Base-by-base conservation (phyloP, 2,113 vertebrate species). In the Chaetodon auriga region DNA sequence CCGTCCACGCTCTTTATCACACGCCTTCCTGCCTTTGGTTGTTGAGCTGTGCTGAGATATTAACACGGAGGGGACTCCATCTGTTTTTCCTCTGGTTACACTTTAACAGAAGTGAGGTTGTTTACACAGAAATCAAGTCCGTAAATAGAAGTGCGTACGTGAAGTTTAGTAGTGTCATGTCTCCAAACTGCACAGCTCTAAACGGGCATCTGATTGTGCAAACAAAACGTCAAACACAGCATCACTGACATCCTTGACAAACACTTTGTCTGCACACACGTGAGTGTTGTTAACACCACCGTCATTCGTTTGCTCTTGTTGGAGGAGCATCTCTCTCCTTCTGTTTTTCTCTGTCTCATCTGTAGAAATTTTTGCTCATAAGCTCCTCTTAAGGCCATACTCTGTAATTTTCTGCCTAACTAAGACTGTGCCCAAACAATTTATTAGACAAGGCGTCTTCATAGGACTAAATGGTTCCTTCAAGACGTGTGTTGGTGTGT, bases 381-480 rank as follows among this genome's bases (percentile, higher is more conserved):
- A 49, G 38, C 49, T 43, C 14, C 13, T 66, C 18, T n/a, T 11
- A 66, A 25, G 21, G 18, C 68, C 60, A 2, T 35, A 36, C 35
- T 23, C 45, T 64, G 69, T 81, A 65, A 72, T 68, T 65, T 75
- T 45, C 23, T 16, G 5, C 23, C 19, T 65, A n/a, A 35, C 68
- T 41, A 30, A 49, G 57, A 78, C 61, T 73, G 8, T 60, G 62
- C 18, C 58, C 15, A 19, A 68, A 43, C 38, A 55, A 55, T 68
- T 66, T 55, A 58, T 53, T 14, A 51, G 9, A 81, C 5, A 18
- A 66, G 54, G 12, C 25, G 3, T 72, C 72, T 60, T 69, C 63
- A 74, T 14, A 43, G 19, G 55, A 72, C 30, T 55, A 55, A 64
- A 38, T 30, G 11, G 51, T 11, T 30, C 61, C 25, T 78, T 82